Conservation (phyloP, 2,888 invertebrate genomes). For the Phragmatobia fuliginosa region DNA sequence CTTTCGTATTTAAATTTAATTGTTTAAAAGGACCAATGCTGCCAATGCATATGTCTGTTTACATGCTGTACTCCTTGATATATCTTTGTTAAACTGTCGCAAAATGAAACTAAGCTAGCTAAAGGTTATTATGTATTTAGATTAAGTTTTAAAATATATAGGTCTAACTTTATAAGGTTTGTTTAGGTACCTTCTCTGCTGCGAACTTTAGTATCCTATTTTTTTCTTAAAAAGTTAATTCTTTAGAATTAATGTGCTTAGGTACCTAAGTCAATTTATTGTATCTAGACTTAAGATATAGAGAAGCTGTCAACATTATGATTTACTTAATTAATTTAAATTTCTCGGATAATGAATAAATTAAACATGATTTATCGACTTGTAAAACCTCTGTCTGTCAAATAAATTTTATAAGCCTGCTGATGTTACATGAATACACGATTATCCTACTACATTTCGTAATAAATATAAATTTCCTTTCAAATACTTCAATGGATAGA, state of each 20-base stretch:
- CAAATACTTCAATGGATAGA: conserved; percentile 18
- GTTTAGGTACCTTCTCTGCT: no score
- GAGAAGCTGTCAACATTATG: neutral
- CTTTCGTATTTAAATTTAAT: no score
- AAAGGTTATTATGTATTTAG: neutral
- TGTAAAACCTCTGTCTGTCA: neutral
- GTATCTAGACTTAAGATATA: neutral
- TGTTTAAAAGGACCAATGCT: neutral
- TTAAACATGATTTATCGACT: neutral
- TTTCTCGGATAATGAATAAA: neutral
- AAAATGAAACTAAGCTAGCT: neutral
- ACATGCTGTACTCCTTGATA: no score
- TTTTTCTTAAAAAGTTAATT: no score
- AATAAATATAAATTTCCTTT: neutral
- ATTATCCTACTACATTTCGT: no score
- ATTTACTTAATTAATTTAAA: neutral
- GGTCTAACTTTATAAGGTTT: neutral
- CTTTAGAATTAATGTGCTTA: no score
- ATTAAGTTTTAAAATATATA: neutral
- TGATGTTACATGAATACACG: neutral
- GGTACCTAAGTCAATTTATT: neutral
- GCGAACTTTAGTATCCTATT: no score
- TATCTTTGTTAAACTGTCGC: neutral
- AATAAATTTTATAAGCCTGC: neutral
- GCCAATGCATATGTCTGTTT: neutral